Percentiles rank a stretch among this genome's conserved stretches.
Conservation (phyloP, 2,888 invertebrate species). For the Mechanitis messenoides region DNA sequence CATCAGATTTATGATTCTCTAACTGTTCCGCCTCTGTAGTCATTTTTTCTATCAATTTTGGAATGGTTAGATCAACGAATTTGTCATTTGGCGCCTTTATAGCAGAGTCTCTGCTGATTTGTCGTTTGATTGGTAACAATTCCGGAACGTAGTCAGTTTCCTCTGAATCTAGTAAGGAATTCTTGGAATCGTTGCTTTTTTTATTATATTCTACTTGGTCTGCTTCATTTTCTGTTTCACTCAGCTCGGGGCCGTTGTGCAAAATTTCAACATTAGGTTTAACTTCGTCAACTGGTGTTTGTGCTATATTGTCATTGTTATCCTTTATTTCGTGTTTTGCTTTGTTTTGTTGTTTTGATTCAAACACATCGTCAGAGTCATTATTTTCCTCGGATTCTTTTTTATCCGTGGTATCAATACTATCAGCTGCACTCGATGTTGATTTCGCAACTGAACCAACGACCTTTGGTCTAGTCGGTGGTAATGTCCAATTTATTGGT, state of each 20-base stretch:
- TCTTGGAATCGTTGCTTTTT: constrained; percentile 44
- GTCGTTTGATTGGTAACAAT: constrained; percentile 50
- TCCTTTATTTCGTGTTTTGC: constrained; percentile 26
- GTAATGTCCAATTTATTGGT: constrained; percentile 65
- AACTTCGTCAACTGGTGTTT: constrained; percentile 30
- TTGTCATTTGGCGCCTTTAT: constrained; percentile 46
- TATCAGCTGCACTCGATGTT: constrained; percentile 52
- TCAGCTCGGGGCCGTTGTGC: constrained; percentile 48
- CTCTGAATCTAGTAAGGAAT: constrained; percentile 55
- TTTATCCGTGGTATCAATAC: constrained; percentile 46
- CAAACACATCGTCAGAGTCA: constrained; percentile 62
- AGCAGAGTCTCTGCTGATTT: constrained; percentile 50
- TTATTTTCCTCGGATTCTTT: constrained; percentile 39
- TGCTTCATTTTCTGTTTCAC: constrained; percentile 31
- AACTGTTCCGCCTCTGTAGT: constrained; percentile 54
- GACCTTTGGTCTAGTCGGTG: constrained; percentile 66
- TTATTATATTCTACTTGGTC: constrained; percentile 34
- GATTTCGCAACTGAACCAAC: constrained; percentile 66
- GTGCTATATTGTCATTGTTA: constrained; percentile 27
- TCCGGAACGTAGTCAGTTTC: constrained; percentile 66
- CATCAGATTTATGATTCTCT: constrained; percentile 49
- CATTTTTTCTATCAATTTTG: constrained; percentile 64
- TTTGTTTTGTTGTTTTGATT: constrained; percentile 40
- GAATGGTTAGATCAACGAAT: constrained; percentile 59
- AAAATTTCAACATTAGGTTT: constrained; percentile 39